Base-by-base conservation (phyloP, 1,140 invertebrate genomes). In the Melitaea cinxia region DNA sequence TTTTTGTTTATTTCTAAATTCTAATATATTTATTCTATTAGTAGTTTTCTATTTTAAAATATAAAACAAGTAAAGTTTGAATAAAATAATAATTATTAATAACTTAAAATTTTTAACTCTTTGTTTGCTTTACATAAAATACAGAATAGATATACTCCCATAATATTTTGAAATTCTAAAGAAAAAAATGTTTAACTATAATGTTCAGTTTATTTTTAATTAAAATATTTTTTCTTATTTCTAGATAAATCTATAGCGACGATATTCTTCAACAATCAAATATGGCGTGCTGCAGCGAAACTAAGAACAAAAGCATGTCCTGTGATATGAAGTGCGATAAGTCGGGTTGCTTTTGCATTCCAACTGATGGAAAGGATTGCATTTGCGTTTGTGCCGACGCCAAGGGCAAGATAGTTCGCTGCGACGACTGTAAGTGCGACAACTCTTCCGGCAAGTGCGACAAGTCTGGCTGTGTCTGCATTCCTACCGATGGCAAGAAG, bases 261-360 rank as follows among this genome's bases (percentile, higher is more conserved):
- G 6, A 15, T 3, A 42, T 4, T 17, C 4, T 17, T 14, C 2
- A 6, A 39, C n/a, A 42, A 50, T 33, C 10, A 52, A 73, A 72
- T 19, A 82, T 82, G 79, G 62, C 75, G 21, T 77, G 80, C 73
- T 76, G 66, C 42, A 66, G 74, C 55, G 68, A 65, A 33, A 47
- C 68, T 6, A 62, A 66, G 7, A 71, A 49, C 9, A 77, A 77
- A 30, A 68, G 42, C 28, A 55, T 49, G 23, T 12, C 54, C 65
- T 67, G 67, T 55, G 57, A 57, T 55, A 69, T 65, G 63, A 65
- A 70, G 24, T 77, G 75, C 28, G 65, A 71, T 23, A 77, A 77
- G 14, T n/a, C 42, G 42, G 42, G 42, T 2, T 47, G 42, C 12
- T 47, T 47, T 47, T 47, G 21, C 19, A 47, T 47, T 47, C 19